Evolutionary conservation across 2,113 vertebrate genomes (phyloP).

Genomic region (Nibea coibor): DNA sequence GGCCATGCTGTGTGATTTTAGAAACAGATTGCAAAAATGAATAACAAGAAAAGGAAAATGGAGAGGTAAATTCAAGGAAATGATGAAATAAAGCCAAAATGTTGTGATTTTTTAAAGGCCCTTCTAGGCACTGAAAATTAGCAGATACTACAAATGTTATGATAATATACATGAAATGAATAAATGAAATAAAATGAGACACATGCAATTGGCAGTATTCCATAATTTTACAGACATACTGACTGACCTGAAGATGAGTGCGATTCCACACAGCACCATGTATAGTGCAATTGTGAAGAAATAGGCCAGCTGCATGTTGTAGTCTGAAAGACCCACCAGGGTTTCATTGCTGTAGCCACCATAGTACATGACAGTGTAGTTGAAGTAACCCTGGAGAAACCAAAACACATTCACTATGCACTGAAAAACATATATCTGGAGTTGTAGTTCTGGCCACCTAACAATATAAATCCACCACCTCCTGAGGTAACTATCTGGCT

Average conservation of each 20-base stretch:
- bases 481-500: background rate
- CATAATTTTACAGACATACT: background rate
- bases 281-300: slow-evolving; percentile 91
- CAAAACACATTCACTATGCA: background rate
- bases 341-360: slow-evolving; percentile 88
- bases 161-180: too few relatives aligned
- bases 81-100: background rate
- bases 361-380: slow-evolving; percentile 89
- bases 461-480: background rate
- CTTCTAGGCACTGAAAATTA: too few relatives aligned
- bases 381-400: slow-evolving; percentile 82
- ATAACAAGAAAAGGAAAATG: too few relatives aligned
- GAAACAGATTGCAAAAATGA: background rate
- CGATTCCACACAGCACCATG: slow-evolving; percentile 89
- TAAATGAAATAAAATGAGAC: too few relatives aligned
- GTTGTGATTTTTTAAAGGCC: background rate
- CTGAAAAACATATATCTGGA: background rate
- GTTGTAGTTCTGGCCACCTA: too few relatives aligned
- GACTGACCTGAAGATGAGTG: slow-evolving; percentile 90
- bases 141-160: too few relatives aligned
- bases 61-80: background rate
- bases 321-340: slow-evolving; percentile 70
- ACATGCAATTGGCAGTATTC: background rate
- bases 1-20: slow-evolving; percentile 86
- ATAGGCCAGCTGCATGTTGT: slow-evolving; percentile 94